Evolutionary conservation across 2,888 invertebrate genomes (phyloP).

Genomic region (Trypoxylon attenuatum): DNA sequence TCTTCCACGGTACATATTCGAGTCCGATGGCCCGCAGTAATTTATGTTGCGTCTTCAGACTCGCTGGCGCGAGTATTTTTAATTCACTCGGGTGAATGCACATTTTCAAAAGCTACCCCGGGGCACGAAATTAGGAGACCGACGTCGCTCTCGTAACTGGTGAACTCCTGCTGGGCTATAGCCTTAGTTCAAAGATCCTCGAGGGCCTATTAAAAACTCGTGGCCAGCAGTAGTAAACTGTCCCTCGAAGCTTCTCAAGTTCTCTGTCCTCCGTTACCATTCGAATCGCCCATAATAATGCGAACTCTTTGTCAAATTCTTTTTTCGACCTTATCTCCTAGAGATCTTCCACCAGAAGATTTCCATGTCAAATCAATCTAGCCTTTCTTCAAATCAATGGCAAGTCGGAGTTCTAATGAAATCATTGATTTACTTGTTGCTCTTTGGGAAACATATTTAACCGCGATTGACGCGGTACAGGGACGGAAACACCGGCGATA

Average conservation of each 20-base stretch:
- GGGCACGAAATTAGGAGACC: conserved; percentile 30
- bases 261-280: conserved; percentile 22
- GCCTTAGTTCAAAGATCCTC: conserved; percentile 17
- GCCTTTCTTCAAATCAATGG: too few relatives aligned
- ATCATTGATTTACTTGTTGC: conserved; percentile 31
- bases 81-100: conserved; percentile 26
- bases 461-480: background rate
- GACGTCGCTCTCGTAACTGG: conserved; percentile 31
- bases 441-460: background rate
- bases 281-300: conserved; percentile 27
- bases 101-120: conserved; percentile 32
- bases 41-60: conserved; percentile 2
- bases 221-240: conserved; percentile 21
- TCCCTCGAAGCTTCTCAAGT: conserved; percentile 11
- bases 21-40: background rate
- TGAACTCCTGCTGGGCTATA: conserved; percentile 46
- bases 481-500: background rate
- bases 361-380: too few relatives aligned
- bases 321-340: too few relatives aligned
- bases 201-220: conserved; percentile 40
- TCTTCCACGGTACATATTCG: conserved; percentile 5
- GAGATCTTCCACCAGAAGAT: too few relatives aligned
- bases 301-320: too few relatives aligned
- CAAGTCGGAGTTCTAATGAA: too few relatives aligned
- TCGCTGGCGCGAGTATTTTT: conserved; percentile 2